Evolutionary conservation across 2,888 invertebrate species (phyloP), one percentile per base, ranked within the genome.

Genomic region (Willowsia nigromaculata): DNA sequence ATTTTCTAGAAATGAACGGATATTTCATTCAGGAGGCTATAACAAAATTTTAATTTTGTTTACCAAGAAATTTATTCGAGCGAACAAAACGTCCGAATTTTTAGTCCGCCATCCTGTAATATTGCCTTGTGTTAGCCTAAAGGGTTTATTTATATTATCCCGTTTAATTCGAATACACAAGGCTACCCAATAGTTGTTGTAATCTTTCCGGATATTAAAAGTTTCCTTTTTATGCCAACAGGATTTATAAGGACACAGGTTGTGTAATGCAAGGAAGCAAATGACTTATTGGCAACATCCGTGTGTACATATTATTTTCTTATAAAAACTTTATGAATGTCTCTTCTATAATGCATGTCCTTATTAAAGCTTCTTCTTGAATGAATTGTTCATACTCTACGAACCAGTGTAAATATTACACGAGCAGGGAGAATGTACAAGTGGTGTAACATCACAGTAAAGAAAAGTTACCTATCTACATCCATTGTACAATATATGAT

Each of bases 161-260:
- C 4, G n/a, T 65, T 33, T 65, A 65, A 65, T 65, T 65, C 33
- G 15, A 30, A 65, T 33, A 30, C 15, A 40, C 40, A 18, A 37
- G 33, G 62, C 6, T 0, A 65, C 15, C 3, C 1, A 4, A 33
- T 33, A 33, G 33, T 65, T 9, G 53, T 22, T 25, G 83, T 85
- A 85, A 85, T 85, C 56, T 78, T 78, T 33, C 86, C 78, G 86
- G 86, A 86, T 80, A 86, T 78, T 86, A 80, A 80, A 86, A 86
- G 68, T 80, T 86, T 43, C 3, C 30, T 80, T 56, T 81, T 27
- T 40, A 30, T 47, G 47, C 30, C 33, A 62, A 74, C 37, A 84
- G 56, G 74, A 83, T 68, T 25, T 65, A n/a, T n/a, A 65, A 50
- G 47, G 50, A 68, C 18, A 81, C 82, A 68, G 68, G 68, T 68